Percentiles rank a stretch among this genome's conserved stretches.
Conservation (phyloP, 2,888 invertebrate genomes). For the Pyrrhopygopsis socrates region DNA sequence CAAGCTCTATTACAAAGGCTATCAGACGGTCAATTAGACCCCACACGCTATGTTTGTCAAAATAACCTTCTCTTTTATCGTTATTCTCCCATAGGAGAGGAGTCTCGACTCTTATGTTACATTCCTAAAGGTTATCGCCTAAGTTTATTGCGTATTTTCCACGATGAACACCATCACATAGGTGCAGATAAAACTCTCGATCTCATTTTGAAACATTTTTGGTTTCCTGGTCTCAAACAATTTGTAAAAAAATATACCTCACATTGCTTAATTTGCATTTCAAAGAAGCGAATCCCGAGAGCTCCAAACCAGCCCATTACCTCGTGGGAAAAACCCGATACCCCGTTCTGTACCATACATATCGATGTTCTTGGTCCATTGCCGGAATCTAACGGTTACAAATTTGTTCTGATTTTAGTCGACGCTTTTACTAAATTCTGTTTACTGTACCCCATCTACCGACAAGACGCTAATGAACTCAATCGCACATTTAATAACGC, state of each 20-base stretch:
- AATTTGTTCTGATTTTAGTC: slow-evolving; percentile 70
- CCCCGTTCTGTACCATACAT: slow-evolving; percentile 68
- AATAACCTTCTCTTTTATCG: background rate
- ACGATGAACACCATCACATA: slow-evolving; percentile 59
- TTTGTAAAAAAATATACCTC: slow-evolving; percentile 31
- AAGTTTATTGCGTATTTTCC: slow-evolving; percentile 81
- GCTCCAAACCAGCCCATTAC: slow-evolving; percentile 33
- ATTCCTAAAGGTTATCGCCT: slow-evolving; percentile 83
- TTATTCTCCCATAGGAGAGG: slow-evolving; percentile 57
- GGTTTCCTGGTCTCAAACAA: slow-evolving; percentile 24
- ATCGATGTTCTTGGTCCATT: slow-evolving; percentile 30
- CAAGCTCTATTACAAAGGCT: background rate
- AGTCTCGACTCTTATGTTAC: slow-evolving; percentile 65
- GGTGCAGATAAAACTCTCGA: slow-evolving; percentile 40
- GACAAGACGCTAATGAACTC: slow-evolving; percentile 77
- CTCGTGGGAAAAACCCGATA: slow-evolving; percentile 72
- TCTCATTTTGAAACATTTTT: too few relatives aligned
- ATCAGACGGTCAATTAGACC: background rate
- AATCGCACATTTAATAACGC: slow-evolving; percentile 5
- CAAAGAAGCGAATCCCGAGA: slow-evolving; percentile 3
- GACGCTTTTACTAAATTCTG: slow-evolving; percentile 75
- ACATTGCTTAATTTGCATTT: slow-evolving; percentile 14
- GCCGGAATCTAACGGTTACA: slow-evolving; percentile 1
- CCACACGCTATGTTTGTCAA: background rate
- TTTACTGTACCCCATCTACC: slow-evolving; percentile 63